phyloP scores from a whole-genome alignment of 2,797 vertebrate species.

The Protonibea diacanthus region DNA sequence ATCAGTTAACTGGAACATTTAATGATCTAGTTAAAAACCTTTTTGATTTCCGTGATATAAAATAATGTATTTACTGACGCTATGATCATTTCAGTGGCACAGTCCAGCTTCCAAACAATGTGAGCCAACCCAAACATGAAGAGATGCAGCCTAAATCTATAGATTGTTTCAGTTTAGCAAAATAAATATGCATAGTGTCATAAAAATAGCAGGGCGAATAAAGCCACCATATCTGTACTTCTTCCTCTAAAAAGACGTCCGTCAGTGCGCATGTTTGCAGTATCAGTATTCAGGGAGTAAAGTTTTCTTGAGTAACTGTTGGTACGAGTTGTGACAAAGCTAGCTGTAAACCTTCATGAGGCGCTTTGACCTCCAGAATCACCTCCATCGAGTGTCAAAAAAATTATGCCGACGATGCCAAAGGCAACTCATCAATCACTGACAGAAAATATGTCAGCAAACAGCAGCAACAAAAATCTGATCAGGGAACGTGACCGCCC shows the following conservation, averaged over 20 bases:
- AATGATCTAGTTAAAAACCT: constrained; percentile 24
- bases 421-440: constrained; percentile 39
- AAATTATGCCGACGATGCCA: constrained; percentile 1
- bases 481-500: background rate
- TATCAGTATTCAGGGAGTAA: background rate
- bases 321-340: background rate
- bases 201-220: constrained; percentile 11
- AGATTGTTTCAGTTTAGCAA: constrained; percentile 25
- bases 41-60: constrained; percentile 11
- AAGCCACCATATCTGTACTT: background rate
- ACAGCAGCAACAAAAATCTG: background rate
- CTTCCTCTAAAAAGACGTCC: background rate
- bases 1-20: constrained; percentile 30
- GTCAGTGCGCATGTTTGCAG: constrained; percentile 21
- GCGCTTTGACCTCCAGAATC: constrained; percentile 4
- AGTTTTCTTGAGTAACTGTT: constrained; percentile 14
- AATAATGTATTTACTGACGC: background rate
- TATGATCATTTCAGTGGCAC: constrained; percentile 25
- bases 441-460: constrained; percentile 10
- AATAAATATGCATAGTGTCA: constrained; percentile 19
- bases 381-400: background rate
- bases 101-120: constrained; percentile 29
- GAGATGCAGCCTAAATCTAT: background rate
- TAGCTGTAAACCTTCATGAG: constrained; percentile 10
- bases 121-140: constrained; percentile 17